Percentiles rank a stretch among this genome's conserved stretches.
These are phyloP conservation scores for Cryptotermes secundus DNA, from an alignment of 1,140 invertebrate species.

Conservation along the genomic window DNA sequence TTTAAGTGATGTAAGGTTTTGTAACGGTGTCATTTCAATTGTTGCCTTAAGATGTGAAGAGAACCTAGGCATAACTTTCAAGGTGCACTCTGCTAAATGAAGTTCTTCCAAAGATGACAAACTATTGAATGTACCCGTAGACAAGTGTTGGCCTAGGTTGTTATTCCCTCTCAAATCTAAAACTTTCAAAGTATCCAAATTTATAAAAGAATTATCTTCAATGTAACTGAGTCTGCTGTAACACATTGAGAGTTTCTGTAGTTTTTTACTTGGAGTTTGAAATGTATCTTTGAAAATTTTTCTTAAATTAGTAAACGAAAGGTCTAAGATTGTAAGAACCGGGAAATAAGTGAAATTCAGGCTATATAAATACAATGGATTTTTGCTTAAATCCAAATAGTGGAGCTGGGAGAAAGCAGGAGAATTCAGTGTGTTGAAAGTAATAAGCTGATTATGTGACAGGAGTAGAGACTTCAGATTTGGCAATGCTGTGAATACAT, in stretches of 20 bases:
- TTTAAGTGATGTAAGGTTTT: constrained; percentile 47
- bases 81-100: constrained; percentile 51
- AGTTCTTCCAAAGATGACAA: constrained; percentile 50
- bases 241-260: constrained; percentile 54
- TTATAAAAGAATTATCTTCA: constrained; percentile 45
- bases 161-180: constrained; percentile 56
- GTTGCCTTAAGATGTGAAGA: background rate
- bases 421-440: constrained; percentile 55
- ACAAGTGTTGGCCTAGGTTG: constrained; percentile 43
- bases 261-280: constrained; percentile 41
- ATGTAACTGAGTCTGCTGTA: constrained; percentile 47
- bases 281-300: constrained; percentile 20
- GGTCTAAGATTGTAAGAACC: background rate
- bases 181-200: constrained; percentile 46
- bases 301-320: background rate
- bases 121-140: constrained; percentile 45
- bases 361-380: constrained; percentile 41
- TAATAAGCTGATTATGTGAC: background rate
- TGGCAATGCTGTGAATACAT: constrained; percentile 49
- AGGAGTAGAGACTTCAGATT: constrained; percentile 43
- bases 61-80: constrained; percentile 52
- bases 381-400: constrained; percentile 56
- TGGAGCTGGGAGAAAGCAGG: constrained; percentile 45
- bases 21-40: constrained; percentile 40
- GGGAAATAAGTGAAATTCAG: constrained; percentile 40